Evolutionary conservation across 2,888 invertebrate genomes (phyloP).

Genomic region (Caenorhabditis afra): DNA sequence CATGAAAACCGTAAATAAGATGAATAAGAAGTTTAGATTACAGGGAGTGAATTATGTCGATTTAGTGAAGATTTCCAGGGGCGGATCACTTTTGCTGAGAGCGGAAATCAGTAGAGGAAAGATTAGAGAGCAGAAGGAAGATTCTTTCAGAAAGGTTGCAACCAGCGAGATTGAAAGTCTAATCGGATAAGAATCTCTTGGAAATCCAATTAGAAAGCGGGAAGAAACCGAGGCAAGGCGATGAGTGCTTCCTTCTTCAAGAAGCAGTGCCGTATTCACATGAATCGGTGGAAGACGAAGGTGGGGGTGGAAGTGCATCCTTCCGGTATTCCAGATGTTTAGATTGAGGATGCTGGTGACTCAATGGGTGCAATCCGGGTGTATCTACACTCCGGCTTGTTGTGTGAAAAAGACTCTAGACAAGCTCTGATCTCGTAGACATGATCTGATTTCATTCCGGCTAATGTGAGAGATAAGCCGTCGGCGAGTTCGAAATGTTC

Average conservation of each 20-base stretch:
- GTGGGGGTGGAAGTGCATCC: constrained; percentile 40
- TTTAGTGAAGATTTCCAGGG: too few relatives aligned
- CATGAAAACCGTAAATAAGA: too few relatives aligned
- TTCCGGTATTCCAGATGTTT: constrained; percentile 36
- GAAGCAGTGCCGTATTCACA: too few relatives aligned
- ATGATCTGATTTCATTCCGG: constrained; percentile 21
- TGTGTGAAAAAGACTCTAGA: constrained; percentile 9
- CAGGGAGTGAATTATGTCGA: neutral
- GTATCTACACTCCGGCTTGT: too few relatives aligned
- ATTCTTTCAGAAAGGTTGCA: constrained; percentile 46
- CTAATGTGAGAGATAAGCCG: constrained; percentile 5
- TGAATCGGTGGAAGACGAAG: constrained; percentile 12
- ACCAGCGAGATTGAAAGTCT: constrained; percentile 45
- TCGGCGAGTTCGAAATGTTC: constrained; percentile 22
- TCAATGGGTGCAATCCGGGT: constrained; percentile 21
- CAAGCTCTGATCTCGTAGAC: constrained; percentile 22
- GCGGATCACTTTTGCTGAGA: neutral
- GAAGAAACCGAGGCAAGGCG: constrained; percentile 19
- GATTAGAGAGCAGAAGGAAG: constrained; percentile 36
- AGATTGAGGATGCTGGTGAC: constrained; percentile 14
- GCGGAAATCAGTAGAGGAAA: constrained; percentile 30
- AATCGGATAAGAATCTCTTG: constrained; percentile 53
- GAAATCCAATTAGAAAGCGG: constrained; percentile 38
- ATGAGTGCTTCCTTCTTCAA: too few relatives aligned
- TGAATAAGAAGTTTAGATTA: too few relatives aligned